Evolutionary conservation across 2,888 invertebrate genomes (phyloP).

Genomic region (Cerastis leucographa): DNA sequence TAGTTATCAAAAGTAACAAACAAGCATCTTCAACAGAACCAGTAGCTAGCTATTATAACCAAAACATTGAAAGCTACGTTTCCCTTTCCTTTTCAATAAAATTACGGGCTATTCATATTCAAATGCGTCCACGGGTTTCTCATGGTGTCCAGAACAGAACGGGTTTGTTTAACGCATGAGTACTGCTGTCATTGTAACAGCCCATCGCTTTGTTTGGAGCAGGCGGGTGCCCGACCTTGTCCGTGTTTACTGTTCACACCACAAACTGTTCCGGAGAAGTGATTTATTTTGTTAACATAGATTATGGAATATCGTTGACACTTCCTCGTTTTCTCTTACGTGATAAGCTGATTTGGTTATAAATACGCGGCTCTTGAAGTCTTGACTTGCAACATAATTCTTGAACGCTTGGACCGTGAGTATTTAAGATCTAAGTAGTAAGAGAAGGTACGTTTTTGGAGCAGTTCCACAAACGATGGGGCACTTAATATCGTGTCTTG

Average conservation of each 20-base stretch:
- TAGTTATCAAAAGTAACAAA: slow-evolving; percentile 13
- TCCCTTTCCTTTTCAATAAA: slow-evolving; percentile 7
- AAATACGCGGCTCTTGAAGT: background rate
- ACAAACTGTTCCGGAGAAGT: slow-evolving; percentile 69
- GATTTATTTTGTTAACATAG: slow-evolving; percentile 77
- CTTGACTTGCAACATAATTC: background rate
- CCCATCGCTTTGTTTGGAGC: slow-evolving; percentile 68
- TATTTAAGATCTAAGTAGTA: background rate
- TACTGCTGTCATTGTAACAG: slow-evolving; percentile 56
- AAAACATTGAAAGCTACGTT: background rate
- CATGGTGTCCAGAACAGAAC: slow-evolving; percentile 48
- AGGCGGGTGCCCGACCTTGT: slow-evolving; percentile 72
- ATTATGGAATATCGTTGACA: slow-evolving; percentile 52
- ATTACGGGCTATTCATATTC: slow-evolving; percentile 38
- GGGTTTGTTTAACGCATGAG: slow-evolving; percentile 49
- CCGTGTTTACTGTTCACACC: slow-evolving; percentile 73
- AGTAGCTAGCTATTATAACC: background rate
- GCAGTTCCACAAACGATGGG: too few relatives aligned
- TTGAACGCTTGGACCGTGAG: background rate
- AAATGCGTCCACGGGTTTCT: slow-evolving; percentile 23
- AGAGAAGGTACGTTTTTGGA: too few relatives aligned
- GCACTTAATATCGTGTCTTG: too few relatives aligned
- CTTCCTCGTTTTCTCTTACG: slow-evolving; percentile 61
- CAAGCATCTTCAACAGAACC: background rate
- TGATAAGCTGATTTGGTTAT: slow-evolving; percentile 25